Evolutionary conservation across 2,797 vertebrate species (phyloP).

Genomic region (Myiotriccus ornatus): DNA sequence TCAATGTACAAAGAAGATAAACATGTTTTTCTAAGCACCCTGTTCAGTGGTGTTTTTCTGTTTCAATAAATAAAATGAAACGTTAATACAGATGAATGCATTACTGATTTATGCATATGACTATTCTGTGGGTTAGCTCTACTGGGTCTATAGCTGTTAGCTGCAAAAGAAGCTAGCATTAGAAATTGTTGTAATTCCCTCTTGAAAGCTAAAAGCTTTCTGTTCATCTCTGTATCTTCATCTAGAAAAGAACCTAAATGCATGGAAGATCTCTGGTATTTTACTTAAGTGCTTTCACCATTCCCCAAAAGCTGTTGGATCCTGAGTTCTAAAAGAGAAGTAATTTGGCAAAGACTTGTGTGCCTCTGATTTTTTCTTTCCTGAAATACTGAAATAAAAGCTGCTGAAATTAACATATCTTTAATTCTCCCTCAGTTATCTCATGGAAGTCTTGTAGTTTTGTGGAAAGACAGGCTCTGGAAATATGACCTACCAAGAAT

Average conservation of each 20-base stretch:
- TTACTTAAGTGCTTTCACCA: background rate
- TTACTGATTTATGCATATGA: conserved; percentile 41
- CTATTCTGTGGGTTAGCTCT: background rate
- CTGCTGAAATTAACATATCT: background rate
- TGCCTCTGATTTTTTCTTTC: background rate
- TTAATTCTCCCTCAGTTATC: background rate
- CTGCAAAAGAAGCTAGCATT: conserved; percentile 42
- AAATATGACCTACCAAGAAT: background rate
- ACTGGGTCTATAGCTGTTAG: conserved; percentile 22
- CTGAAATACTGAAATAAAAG: background rate
- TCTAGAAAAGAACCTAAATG: background rate
- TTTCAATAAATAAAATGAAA: conserved; percentile 38
- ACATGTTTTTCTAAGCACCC: background rate
- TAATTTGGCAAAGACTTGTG: fast-evolving
- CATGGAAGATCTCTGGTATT: background rate
- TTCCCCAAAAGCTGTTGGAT: background rate
- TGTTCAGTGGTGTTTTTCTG: background rate
- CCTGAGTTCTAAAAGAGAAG: background rate
- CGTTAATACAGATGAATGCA: background rate
- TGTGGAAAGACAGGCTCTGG: background rate
- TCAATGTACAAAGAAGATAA: background rate
- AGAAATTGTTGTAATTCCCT: conserved; percentile 21
- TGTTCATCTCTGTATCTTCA: background rate
- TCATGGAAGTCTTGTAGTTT: background rate
- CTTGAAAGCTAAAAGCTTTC: background rate